These are phyloP conservation scores for Trachops cirrhosus DNA, from an alignment of 2,797 vertebrate genomes.

Conservation along the genomic window DNA sequence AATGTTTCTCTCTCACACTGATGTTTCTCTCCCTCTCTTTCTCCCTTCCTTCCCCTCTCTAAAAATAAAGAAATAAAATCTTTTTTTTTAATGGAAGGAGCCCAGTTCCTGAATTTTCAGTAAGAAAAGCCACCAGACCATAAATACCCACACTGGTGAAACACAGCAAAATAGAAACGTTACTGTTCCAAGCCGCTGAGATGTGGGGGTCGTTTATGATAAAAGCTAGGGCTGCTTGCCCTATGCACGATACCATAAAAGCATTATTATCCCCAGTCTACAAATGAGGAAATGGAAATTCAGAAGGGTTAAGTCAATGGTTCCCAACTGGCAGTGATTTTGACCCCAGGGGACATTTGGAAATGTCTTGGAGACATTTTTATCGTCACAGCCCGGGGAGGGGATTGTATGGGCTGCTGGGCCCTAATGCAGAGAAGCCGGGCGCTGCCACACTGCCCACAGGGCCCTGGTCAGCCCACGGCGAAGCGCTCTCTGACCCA, in stretches of 20 bases:
- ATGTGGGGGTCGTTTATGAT: background rate
- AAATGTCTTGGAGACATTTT: background rate
- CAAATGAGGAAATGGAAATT: background rate
- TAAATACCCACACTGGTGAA: background rate
- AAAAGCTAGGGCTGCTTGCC: background rate
- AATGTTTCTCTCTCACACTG: background rate
- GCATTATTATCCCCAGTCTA: background rate
- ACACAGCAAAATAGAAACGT: background rate
- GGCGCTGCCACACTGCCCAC: rapidly evolving
- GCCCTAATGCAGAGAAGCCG: background rate
- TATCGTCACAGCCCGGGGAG: background rate
- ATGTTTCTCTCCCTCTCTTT: background rate
- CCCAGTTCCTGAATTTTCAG: background rate
- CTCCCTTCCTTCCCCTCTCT: background rate
- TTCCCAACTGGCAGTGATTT: background rate
- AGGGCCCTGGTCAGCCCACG: background rate
- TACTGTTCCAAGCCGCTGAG: background rate
- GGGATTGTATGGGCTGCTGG: no score
- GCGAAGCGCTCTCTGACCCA: no score
- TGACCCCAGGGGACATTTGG: background rate
- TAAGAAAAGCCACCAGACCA: background rate
- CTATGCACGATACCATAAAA: background rate
- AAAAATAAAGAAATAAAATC: background rate
- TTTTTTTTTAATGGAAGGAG: background rate
- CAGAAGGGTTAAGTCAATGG: background rate